Evolutionary conservation across 2,888 invertebrate genomes (phyloP).

Genomic region (Andrena haemorrhoa): DNA sequence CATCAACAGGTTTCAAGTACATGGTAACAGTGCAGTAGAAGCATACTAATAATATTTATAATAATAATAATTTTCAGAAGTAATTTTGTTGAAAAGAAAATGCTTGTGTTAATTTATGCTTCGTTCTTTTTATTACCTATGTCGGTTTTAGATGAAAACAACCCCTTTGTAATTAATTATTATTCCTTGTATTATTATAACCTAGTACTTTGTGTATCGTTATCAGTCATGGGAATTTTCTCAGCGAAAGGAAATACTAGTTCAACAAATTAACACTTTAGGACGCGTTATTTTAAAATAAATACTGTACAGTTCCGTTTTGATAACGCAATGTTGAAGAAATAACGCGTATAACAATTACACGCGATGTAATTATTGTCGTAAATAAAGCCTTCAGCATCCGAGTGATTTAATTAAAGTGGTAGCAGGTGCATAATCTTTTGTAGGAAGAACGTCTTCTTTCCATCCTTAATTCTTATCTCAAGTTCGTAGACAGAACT

Average conservation of each 20-base stretch:
- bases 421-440: conserved; percentile 36
- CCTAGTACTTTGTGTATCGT: too few species aligned
- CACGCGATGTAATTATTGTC: conserved; percentile 9
- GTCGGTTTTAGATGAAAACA: too few species aligned
- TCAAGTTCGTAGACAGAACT: background rate
- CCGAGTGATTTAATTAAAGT: conserved; percentile 41
- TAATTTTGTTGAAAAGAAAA: too few species aligned
- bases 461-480: background rate
- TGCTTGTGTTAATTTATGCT: too few species aligned
- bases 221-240: background rate
- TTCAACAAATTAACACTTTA: background rate
- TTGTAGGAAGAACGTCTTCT: background rate
- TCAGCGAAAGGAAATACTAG: background rate
- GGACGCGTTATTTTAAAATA: background rate
- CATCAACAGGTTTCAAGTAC: too few species aligned
- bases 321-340: conserved; percentile 7
- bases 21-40: too few species aligned
- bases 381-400: conserved; percentile 33
- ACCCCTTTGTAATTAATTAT: too few species aligned
- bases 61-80: too few species aligned
- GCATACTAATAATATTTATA: too few species aligned
- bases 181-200: too few species aligned
- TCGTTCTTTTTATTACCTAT: too few species aligned
- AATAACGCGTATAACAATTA: conserved; percentile 2
- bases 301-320: background rate